These are phyloP conservation scores for Eulemur macaco DNA, from an alignment of 2,113 vertebrate species.

Conservation along the genomic window DNA sequence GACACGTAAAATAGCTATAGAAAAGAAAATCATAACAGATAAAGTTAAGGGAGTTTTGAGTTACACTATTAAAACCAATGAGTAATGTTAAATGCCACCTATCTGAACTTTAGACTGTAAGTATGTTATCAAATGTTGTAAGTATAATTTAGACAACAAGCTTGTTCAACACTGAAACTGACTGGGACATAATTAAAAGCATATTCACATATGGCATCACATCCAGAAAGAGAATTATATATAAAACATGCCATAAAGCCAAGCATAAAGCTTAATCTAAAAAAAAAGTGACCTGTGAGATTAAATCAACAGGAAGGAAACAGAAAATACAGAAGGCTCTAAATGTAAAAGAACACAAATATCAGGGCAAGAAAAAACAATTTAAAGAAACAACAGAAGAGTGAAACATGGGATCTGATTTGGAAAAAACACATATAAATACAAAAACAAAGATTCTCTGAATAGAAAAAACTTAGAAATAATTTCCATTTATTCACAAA, in stretches of 20 bases:
- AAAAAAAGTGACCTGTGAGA: slow-evolving; percentile 61
- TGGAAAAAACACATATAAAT: slow-evolving; percentile 45
- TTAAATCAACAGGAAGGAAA: slow-evolving; percentile 57
- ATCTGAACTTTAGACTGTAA: background rate
- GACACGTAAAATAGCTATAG: slow-evolving; percentile 6
- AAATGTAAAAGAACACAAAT: slow-evolving; percentile 36
- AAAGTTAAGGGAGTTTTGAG: slow-evolving; percentile 1
- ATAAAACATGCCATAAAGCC: slow-evolving; percentile 24
- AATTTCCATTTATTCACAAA: slow-evolving; percentile 38
- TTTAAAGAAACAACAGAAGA: slow-evolving; percentile 43
- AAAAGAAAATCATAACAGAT: slow-evolving; percentile 54
- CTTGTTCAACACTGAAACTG: slow-evolving; percentile 46
- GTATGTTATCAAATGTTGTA: slow-evolving; percentile 35
- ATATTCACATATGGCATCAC: slow-evolving; percentile 26
- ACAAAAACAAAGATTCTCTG: slow-evolving; percentile 21
- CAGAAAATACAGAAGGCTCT: slow-evolving; percentile 21
- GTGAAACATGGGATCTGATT: slow-evolving; percentile 43
- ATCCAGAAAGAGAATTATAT: slow-evolving; percentile 53
- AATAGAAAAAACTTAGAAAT: slow-evolving; percentile 29
- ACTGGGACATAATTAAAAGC: slow-evolving; percentile 51
- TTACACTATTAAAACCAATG: slow-evolving; percentile 13
- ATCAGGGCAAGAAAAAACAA: slow-evolving; percentile 34
- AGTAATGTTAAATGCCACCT: slow-evolving; percentile 50
- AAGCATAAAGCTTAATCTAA: slow-evolving; percentile 26
- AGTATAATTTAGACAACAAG: slow-evolving; percentile 53